phyloP scores from a whole-genome alignment of 2,113 vertebrate species.

The Notechis scutatus region DNA sequence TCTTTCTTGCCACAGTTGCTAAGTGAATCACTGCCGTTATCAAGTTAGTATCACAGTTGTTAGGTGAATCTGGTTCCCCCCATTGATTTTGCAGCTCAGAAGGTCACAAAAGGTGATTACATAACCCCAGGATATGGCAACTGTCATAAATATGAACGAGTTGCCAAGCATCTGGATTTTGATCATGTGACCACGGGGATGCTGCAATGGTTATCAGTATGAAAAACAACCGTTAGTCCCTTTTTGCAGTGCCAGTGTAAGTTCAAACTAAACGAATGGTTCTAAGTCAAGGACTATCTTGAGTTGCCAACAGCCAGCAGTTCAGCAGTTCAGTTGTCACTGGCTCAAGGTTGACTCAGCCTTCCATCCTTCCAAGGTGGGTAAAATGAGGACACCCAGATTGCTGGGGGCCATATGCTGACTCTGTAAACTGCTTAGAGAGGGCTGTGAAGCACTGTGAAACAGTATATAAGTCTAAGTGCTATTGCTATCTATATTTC shows the following conservation, averaged over 20 bases:
- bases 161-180: too few relatives aligned
- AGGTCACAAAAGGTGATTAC: background rate
- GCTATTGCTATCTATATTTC: background rate
- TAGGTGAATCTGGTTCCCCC: background rate
- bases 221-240: background rate
- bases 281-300: background rate
- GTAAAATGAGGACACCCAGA: too few relatives aligned
- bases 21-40: background rate
- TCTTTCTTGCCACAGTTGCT: background rate
- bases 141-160: background rate
- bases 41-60: background rate
- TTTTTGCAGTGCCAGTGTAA: background rate
- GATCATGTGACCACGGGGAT: too few relatives aligned
- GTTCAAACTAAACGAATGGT: background rate
- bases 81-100: background rate
- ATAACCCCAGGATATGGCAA: background rate
- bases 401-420: too few relatives aligned
- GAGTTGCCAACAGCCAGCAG: too few relatives aligned
- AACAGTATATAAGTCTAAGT: too few relatives aligned
- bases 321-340: too few relatives aligned
- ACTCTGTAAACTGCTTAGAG: too few relatives aligned
- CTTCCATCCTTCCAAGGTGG: too few relatives aligned
- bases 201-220: background rate
- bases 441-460: too few relatives aligned
- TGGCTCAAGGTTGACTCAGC: too few relatives aligned